Percentiles rank a stretch among this genome's conserved stretches.
Conservation (phyloP, 2,888 invertebrate species). For the Patella ulyssiponensis region DNA sequence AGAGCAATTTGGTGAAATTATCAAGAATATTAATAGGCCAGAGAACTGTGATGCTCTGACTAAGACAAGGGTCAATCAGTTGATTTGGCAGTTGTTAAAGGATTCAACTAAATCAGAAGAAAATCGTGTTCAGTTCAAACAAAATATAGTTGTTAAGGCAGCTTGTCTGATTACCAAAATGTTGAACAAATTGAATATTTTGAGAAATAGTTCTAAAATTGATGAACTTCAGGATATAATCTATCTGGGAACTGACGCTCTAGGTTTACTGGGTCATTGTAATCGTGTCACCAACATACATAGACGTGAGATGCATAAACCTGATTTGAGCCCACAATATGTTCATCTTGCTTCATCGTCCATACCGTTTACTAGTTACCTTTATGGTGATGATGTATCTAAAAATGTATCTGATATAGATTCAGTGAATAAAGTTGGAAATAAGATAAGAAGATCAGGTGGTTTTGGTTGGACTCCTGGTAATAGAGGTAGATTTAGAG, state of each 20-base stretch:
- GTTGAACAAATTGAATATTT: not conserved
- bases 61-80: constrained; percentile 15
- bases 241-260: not conserved
- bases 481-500: too few relatives aligned
- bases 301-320: not conserved
- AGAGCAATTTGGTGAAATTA: constrained; percentile 14
- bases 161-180: constrained; percentile 8
- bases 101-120: not conserved
- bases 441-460: not conserved
- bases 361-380: not conserved
- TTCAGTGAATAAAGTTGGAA: not conserved
- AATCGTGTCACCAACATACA: constrained; percentile 5
- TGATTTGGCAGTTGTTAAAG: constrained; percentile 15
- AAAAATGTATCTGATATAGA: not conserved
- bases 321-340: not conserved
- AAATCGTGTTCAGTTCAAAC: constrained; percentile 6
- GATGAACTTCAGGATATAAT: not conserved
- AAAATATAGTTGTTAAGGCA: constrained; percentile 19
- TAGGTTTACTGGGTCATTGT: constrained; percentile 12
- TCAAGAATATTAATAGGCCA: constrained; percentile 20
- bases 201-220: not conserved
- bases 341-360: not conserved
- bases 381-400: not conserved
- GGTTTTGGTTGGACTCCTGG: not conserved
- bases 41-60: constrained; percentile 17